Base-by-base conservation (phyloP, 2,797 vertebrate species). In the Myioborus miniatus region DNA sequence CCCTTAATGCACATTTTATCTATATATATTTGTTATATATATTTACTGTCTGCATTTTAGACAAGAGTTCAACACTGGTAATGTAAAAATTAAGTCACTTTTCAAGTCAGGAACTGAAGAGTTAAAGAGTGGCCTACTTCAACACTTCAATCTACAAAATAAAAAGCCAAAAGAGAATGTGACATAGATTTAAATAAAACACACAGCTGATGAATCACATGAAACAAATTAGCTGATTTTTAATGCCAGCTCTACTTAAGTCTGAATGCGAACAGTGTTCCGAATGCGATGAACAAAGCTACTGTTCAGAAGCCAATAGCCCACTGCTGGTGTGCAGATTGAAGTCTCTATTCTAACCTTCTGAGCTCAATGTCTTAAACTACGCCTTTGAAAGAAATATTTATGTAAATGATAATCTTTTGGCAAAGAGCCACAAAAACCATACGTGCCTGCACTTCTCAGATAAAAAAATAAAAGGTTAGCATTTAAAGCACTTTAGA, bases 181-280 rank as follows among this genome's bases (percentile, higher is more conserved):
- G 86, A 94, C 95, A 92, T 89, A 97, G 96, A 96, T 91, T 96
- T 95, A 97, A 96, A 97, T 96, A 96, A 97, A 97, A 96, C 95
- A 95, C 95, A 97, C 97, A 97, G 98, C 98, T 98, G 97, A 98
- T 96, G 93, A 96, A 97, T 98, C 98, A 98, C 97, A 98, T 97
- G 97, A 97, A 97, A 93, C 97, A 97, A 97, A 97, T 97, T 96
- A 97, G 92, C 94, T 87, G 94, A 89, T 94, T 96, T 94, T 95
- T 94, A 97, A 97, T 97, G 94, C 96, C 96, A 97, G 94, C 93
- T 91, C 96, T 95, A 96, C 96, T 95, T 94, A 91, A 95, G 95
- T 88, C 81, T 98, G 96, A 97, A 97, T 97, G 95, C 3, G 62
- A 94, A 94, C 92, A 97, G 95, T 97, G 97, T 97, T 97, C 96